A percentile compares a stretch with the other conserved stretches of the same genome.
Conservation (phyloP, 2,113 vertebrate species). For the Ellobius talpinus region DNA sequence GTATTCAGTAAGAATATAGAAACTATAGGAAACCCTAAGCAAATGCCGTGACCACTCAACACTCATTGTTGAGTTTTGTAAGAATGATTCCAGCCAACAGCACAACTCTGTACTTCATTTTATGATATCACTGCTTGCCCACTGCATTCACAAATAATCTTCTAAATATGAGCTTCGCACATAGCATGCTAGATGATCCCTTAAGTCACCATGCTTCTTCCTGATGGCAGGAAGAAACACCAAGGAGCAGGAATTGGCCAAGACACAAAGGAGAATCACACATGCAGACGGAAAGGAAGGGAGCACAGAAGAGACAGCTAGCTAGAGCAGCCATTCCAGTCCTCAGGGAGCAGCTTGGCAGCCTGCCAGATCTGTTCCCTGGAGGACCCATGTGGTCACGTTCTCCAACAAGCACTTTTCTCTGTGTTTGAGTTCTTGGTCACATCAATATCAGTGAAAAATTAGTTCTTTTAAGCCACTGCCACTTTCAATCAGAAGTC, state of each 20-base stretch:
- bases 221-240: slow-evolving; percentile 25
- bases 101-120: background rate
- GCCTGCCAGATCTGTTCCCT: slow-evolving; percentile 66
- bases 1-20: background rate
- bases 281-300: background rate
- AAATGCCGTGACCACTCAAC: background rate
- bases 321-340: slow-evolving; percentile 52
- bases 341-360: slow-evolving; percentile 54
- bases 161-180: background rate
- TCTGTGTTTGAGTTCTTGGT: slow-evolving; percentile 69
- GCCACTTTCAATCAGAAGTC: slow-evolving; percentile 24
- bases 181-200: background rate
- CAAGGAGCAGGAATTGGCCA: background rate
- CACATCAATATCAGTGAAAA: slow-evolving; percentile 59
- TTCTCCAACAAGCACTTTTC: slow-evolving; percentile 67
- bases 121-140: background rate
- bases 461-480: slow-evolving; percentile 60
- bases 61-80: background rate
- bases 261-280: background rate
- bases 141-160: background rate
- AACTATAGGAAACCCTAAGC: background rate
- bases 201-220: background rate
- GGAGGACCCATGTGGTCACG: slow-evolving; percentile 69
- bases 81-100: background rate
- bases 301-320: slow-evolving; percentile 6